Evolutionary conservation across 1,140 invertebrate species (phyloP).

Genomic region (Metopolophium dirhodum): DNA sequence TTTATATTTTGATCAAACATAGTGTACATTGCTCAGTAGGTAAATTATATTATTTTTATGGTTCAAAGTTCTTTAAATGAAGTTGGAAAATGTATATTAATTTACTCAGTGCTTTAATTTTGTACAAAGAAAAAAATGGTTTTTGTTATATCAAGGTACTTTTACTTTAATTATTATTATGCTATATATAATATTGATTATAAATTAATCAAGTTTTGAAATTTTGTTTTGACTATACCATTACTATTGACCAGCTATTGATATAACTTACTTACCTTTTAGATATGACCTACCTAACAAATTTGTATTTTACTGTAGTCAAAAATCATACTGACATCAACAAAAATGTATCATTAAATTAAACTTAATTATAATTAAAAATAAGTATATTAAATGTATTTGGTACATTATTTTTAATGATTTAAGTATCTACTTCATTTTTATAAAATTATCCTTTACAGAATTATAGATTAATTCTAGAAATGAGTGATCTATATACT

Average conservation of each 20-base stretch:
- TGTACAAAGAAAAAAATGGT: not conserved
- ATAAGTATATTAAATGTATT: constrained; percentile 17
- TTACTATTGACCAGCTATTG: not conserved
- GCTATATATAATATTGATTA: not conserved
- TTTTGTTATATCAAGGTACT: not conserved
- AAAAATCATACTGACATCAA: not conserved
- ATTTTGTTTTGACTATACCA: not conserved
- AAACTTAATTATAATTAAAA: constrained; percentile 9
- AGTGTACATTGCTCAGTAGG: too few relatives aligned
- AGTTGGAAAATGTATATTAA: too few relatives aligned
- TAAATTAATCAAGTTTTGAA: not conserved
- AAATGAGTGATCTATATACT: not conserved
- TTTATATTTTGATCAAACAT: too few relatives aligned
- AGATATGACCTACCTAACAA: not conserved
- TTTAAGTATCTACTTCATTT: constrained; percentile 15
- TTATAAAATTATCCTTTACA: not conserved
- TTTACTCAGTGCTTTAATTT: too few relatives aligned
- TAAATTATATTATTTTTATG: too few relatives aligned
- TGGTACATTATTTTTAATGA: constrained; percentile 31
- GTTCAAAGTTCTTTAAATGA: too few relatives aligned
- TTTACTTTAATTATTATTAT: not conserved
- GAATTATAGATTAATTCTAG: not conserved
- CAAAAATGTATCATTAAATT: not conserved
- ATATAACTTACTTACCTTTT: not conserved
- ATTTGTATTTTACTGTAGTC: not conserved